A percentile compares a stretch with the other conserved stretches of the same genome.
phyloP scores from a whole-genome alignment of 2,888 invertebrate genomes.

The Lepeophtheirus nordmannii region DNA sequence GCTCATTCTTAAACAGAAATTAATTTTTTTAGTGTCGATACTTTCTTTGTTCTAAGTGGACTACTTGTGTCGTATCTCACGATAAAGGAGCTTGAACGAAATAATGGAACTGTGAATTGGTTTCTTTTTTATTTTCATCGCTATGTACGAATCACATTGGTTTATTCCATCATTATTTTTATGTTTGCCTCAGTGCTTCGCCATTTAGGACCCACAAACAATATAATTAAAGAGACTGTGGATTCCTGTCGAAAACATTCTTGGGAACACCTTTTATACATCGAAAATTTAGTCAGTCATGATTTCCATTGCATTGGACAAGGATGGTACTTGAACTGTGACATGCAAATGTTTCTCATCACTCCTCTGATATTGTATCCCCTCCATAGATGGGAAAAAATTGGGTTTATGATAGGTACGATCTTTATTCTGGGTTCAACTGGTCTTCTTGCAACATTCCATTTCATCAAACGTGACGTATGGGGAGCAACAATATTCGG shows the following conservation, averaged over 20 bases:
- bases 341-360: slow-evolving; percentile 25
- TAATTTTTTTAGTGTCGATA: not conserved
- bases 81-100: not conserved
- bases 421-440: not conserved
- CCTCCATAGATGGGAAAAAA: not conserved
- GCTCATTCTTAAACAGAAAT: not conserved
- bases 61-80: slow-evolving; percentile 4
- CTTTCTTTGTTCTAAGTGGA: not conserved
- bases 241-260: slow-evolving; percentile 10
- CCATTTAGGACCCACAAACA: not conserved
- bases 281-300: slow-evolving; percentile 17
- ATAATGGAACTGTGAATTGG: not conserved
- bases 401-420: not conserved
- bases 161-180: not conserved
- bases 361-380: slow-evolving; percentile 21
- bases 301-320: slow-evolving; percentile 23
- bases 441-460: not conserved
- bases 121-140: slow-evolving; percentile 10
- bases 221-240: not conserved
- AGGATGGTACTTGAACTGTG: slow-evolving; percentile 26
- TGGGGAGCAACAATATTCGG: not conserved
- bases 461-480: not conserved
- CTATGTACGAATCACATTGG: not conserved
- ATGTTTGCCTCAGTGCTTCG: slow-evolving; percentile 4
- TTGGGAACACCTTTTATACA: slow-evolving; percentile 23